Evolutionary conservation across 2,888 invertebrate genomes (phyloP).

Genomic region (Clostera curtula): DNA sequence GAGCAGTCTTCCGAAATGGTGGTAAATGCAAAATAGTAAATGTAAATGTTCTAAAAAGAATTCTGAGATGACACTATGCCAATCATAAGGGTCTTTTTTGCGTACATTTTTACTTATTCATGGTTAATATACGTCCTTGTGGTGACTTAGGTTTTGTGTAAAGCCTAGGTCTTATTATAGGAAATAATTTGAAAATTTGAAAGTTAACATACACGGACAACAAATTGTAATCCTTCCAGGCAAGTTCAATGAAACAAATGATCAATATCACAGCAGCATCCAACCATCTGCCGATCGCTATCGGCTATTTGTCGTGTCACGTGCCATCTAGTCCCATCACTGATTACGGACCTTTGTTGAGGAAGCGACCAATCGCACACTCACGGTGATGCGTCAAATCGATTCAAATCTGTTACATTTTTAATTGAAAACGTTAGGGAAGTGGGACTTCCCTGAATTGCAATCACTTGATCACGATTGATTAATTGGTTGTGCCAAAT

Average conservation of each 20-base stretch:
- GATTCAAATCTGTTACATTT: slow-evolving; percentile 50
- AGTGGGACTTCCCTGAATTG: too few species aligned
- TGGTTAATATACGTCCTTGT: too few species aligned
- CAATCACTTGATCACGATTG: slow-evolving; percentile 37
- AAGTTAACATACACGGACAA: too few species aligned
- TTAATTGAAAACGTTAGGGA: slow-evolving; percentile 45
- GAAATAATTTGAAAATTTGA: too few species aligned
- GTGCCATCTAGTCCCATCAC: slow-evolving; percentile 33
- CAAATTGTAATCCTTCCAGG: slow-evolving; percentile 10
- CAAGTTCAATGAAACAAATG: slow-evolving; percentile 16
- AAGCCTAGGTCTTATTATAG: too few species aligned
- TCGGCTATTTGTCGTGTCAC: slow-evolving; percentile 51
- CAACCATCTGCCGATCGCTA: slow-evolving; percentile 53
- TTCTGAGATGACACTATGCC: too few species aligned
- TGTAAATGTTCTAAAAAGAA: too few species aligned
- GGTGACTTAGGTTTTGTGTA: too few species aligned
- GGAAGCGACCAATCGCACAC: slow-evolving; percentile 28
- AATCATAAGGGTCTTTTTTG: too few species aligned
- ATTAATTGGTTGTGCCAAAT: slow-evolving; percentile 38
- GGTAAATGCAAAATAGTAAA: too few species aligned
- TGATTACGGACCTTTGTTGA: slow-evolving; percentile 48
- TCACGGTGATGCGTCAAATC: slow-evolving; percentile 59
- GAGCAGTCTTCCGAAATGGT: too few species aligned
- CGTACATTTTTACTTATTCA: too few species aligned
- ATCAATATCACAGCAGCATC: slow-evolving; percentile 14